These are phyloP conservation scores for Caenorhabditis sp. DNA, from an alignment of 2,888 invertebrate species.

Conservation along the genomic window DNA sequence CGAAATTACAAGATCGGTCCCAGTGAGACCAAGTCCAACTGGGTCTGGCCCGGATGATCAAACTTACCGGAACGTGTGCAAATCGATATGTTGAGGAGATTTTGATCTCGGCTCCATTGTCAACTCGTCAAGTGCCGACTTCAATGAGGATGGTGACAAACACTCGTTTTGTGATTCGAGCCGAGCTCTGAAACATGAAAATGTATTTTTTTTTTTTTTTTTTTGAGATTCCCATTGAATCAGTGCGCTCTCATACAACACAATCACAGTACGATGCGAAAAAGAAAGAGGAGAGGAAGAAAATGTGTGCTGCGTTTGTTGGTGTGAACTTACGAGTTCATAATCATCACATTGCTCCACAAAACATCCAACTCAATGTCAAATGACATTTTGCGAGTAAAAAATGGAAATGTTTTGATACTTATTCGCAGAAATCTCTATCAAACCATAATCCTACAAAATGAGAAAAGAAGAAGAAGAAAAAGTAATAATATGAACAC, in stretches of 20 bases:
- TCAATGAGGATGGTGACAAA: constrained; percentile 46
- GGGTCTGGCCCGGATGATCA: too few species aligned
- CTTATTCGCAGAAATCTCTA: not conserved
- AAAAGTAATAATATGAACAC: not conserved
- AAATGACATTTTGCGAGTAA: constrained; percentile 18
- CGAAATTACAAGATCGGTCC: too few species aligned
- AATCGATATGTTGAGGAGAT: constrained; percentile 63
- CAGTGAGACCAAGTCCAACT: too few species aligned
- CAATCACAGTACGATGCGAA: not conserved
- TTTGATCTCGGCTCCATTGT: constrained; percentile 43
- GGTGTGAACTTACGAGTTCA: not conserved
- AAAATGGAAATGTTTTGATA: too few species aligned
- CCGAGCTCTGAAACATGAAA: constrained; percentile 45
- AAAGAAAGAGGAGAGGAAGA: too few species aligned
- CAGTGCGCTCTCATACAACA: not conserved
- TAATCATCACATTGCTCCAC: constrained; percentile 15
- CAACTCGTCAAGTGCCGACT: constrained; percentile 34
- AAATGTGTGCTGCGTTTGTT: not conserved
- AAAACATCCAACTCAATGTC: constrained; percentile 42
- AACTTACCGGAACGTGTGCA: constrained; percentile 63
- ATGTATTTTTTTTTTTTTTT: not conserved
- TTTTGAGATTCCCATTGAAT: not conserved
- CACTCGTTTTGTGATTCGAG: constrained; percentile 56
- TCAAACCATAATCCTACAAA: not conserved
- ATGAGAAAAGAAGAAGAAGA: not conserved